Base-by-base conservation (phyloP, 2,888 invertebrate species). In the Pristionchus exspectatus region DNA sequence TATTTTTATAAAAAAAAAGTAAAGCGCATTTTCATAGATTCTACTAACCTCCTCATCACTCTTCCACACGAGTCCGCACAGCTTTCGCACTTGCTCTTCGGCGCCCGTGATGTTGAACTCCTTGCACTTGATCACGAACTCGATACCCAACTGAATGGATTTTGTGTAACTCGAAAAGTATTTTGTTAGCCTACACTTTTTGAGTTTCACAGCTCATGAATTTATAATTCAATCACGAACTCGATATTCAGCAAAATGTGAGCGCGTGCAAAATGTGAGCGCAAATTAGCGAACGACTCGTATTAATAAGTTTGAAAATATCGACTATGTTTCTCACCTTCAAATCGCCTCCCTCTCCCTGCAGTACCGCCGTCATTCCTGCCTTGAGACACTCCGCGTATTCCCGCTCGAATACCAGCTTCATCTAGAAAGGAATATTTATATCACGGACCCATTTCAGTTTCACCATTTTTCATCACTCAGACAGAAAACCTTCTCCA, bases 91-190 rank as follows among this genome's bases (percentile, higher is more conserved):
- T 9, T 81, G 63, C 44, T 10, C 30, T 50, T 89, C 89, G n/a
- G 89, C 27, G n/a, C 54, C 83, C 27, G 56, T 24, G 83, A 93
- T 91, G 63, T 90, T 91, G 92, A 96, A 96, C 92, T 95, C 95
- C 74, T 92, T 91, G 92, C 94, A 94, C 33, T 97, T 96, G 0
- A 97, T 97, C 93, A 98, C 97, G 95, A 98, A 97, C 90, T 97
- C 97, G 50, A 98, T 97, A 0, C 98, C 97, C 95, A 98, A 93
- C 84, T 90, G 91, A 77, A 93, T 44, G 33, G 9, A 54, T 30
- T 30, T 50, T 16, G 18, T 38, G 2, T 38, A 38, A 38, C n/a
- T n/a, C n/a, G n/a, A n/a, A n/a, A n/a, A n/a, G n/a, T n/a, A n/a
- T n/a, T n/a, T n/a, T n/a, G n/a, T n/a, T n/a, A 38, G 5, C 38